A percentile compares a stretch with the other conserved stretches of the same genome.
phyloP scores from a whole-genome alignment of 2,888 invertebrate species.

The Sisyra nigra region DNA sequence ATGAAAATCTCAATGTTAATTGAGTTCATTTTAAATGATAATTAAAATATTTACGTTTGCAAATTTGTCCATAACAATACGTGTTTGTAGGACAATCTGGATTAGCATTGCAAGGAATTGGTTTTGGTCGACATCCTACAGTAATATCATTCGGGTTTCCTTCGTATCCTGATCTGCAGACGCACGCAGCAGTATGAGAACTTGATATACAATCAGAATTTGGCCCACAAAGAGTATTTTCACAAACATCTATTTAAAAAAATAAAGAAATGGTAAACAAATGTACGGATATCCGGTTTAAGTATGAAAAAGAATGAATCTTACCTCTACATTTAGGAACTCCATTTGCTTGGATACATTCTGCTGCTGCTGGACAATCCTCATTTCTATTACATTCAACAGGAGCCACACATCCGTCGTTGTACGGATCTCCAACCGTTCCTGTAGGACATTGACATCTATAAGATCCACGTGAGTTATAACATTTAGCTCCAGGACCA shows the following conservation, averaged over 20 bases:
- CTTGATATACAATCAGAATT: slow-evolving; percentile 70
- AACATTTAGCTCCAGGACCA: slow-evolving; percentile 64
- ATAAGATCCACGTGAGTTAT: slow-evolving; percentile 62
- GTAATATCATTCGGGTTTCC: slow-evolving; percentile 55
- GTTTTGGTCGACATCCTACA: slow-evolving; percentile 58
- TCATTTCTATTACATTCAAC: slow-evolving; percentile 63
- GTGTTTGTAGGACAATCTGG: slow-evolving; percentile 61
- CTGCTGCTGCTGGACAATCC: slow-evolving; percentile 68
- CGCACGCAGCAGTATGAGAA: slow-evolving; percentile 62
- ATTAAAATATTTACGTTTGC: slow-evolving; percentile 50
- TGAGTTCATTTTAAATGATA: slow-evolving; percentile 6
- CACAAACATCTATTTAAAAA: slow-evolving; percentile 50
- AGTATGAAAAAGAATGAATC: slow-evolving; percentile 9
- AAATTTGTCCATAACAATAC: slow-evolving; percentile 65
- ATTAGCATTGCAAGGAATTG: slow-evolving; percentile 52
- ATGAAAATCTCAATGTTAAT: slow-evolving; percentile 11
- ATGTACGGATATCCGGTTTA: not conserved
- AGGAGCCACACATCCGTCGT: slow-evolving; percentile 66
- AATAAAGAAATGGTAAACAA: not conserved
- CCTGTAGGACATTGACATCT: slow-evolving; percentile 65
- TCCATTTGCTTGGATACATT: slow-evolving; percentile 54
- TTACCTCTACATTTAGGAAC: slow-evolving; percentile 61
- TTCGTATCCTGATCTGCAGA: slow-evolving; percentile 61
- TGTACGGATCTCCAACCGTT: slow-evolving; percentile 71
- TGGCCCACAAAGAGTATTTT: slow-evolving; percentile 57